Evolutionary conservation across 2,113 vertebrate species (phyloP).

Genomic region (Dromaius novaehollandiae): DNA sequence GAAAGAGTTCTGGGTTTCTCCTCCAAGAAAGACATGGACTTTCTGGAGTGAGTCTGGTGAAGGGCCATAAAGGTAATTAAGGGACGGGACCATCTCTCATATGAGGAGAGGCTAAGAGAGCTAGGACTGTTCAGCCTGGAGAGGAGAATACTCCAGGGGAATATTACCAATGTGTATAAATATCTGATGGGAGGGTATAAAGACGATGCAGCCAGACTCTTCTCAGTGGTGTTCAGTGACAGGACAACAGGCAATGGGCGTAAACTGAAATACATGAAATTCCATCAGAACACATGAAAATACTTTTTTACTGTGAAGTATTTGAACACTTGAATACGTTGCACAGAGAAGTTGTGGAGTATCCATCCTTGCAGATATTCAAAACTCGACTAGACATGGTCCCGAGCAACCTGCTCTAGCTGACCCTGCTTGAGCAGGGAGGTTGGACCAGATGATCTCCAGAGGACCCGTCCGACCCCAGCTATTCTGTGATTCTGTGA

Average conservation of each 20-base stretch:
- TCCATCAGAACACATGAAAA: background rate
- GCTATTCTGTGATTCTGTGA: background rate
- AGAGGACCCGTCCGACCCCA: background rate
- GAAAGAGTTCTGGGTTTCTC: too few relatives aligned
- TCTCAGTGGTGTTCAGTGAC: background rate
- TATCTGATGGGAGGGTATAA: too few relatives aligned
- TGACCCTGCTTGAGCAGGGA: background rate
- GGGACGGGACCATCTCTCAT: too few relatives aligned
- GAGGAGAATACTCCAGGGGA: too few relatives aligned
- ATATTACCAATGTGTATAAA: too few relatives aligned
- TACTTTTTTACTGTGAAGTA: background rate
- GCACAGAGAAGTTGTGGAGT: background rate
- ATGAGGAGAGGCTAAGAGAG: too few relatives aligned
- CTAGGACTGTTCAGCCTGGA: too few relatives aligned
- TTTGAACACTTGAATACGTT: background rate
- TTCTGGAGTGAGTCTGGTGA: too few relatives aligned
- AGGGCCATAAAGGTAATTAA: too few relatives aligned
- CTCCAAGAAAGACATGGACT: too few relatives aligned
- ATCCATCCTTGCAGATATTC: background rate
- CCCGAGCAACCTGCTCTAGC: background rate
- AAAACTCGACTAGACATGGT: background rate
- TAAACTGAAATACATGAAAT: background rate
- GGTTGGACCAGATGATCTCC: background rate
- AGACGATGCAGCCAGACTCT: too few relatives aligned
- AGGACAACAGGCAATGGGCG: background rate